Conservation (phyloP, 1,140 invertebrate species). For the Drosophila sulfurigaster region DNA sequence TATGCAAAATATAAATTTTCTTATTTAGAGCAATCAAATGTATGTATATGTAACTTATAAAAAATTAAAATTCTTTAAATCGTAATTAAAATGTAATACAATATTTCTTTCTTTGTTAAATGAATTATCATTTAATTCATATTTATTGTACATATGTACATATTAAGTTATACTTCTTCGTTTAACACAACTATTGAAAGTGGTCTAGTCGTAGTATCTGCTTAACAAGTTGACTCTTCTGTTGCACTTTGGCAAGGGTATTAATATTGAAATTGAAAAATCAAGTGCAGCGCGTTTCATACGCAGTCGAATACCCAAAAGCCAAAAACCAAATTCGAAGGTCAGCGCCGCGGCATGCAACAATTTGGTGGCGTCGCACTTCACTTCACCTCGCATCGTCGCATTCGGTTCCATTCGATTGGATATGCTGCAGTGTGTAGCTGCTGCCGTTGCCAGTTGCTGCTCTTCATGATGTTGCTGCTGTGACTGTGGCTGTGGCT, state of each 20-base stretch:
- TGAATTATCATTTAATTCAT: too few species aligned
- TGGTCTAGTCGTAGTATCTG: not conserved
- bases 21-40: too few species aligned
- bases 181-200: too few species aligned
- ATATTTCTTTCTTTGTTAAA: too few species aligned
- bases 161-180: too few species aligned
- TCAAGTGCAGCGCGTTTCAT: conserved; percentile 34
- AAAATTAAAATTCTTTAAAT: too few species aligned
- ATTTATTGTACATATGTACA: too few species aligned
- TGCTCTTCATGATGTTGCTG: conserved; percentile 13
- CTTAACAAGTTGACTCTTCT: not conserved
- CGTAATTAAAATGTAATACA: too few species aligned
- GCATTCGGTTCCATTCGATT: conserved; percentile 16
- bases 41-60: too few species aligned
- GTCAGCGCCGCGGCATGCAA: conserved; percentile 41
- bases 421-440: conserved; percentile 36
- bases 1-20: too few species aligned
- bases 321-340: conserved; percentile 36
- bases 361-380: conserved; percentile 35
- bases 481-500: conserved; percentile 20
- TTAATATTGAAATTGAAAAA: conserved; percentile 39
- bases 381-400: not conserved
- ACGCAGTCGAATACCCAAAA: conserved; percentile 40
- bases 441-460: conserved; percentile 30
- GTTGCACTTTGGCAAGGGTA: conserved; percentile 1